Base-by-base conservation (phyloP, 2,888 invertebrate genomes). In the Callimorpha dominula region DNA sequence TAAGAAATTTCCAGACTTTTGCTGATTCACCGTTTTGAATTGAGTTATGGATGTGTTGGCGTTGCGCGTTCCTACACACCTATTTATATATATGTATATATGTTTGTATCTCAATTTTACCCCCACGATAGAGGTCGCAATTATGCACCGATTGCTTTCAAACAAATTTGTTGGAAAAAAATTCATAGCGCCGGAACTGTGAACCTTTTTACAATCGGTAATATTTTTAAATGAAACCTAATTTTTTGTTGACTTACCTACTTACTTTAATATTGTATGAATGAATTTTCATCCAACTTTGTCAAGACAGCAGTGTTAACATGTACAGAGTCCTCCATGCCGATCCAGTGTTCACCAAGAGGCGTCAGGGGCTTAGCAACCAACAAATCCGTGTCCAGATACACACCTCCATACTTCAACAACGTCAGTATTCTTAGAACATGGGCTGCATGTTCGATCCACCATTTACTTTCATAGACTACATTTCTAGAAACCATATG, bases 391-490 rank as follows among this genome's bases (percentile, higher is more conserved):
- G 78, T 70, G 43, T 85, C 85, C 50, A 85, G 70, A 60, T 85
- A 85, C 9, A 85, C 20, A 4, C 85, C 85, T 9, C 85, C 82
- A 64, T 76, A 81, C 64, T 82, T 83, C 63, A 71, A 83, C 70
- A 85, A 17, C 3, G 81, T 77, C 43, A 82, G 43, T 31, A 76
- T 81, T 52, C 81, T 74, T 17, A 85, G 67, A 66, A 80, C 31
- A 74, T 84, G 81, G 2, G 83, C 75, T 7, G 81, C 74, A 49
- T 81, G 82, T 9, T 72, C 65, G 0, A 81, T 60, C 11, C 63
- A 73, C 68, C 69, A 82, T 0, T 15, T 11, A 20, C 75, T 79
- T 31, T 43, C 60, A 6, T 77, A 72, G 6, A 78, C 64, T 12
- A 60, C 67, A 42, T 74, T 74, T 1, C 63, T 57, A 0, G 40